phyloP scores from a whole-genome alignment of 2,113 vertebrate species.

The Patagioenas fasciata region DNA sequence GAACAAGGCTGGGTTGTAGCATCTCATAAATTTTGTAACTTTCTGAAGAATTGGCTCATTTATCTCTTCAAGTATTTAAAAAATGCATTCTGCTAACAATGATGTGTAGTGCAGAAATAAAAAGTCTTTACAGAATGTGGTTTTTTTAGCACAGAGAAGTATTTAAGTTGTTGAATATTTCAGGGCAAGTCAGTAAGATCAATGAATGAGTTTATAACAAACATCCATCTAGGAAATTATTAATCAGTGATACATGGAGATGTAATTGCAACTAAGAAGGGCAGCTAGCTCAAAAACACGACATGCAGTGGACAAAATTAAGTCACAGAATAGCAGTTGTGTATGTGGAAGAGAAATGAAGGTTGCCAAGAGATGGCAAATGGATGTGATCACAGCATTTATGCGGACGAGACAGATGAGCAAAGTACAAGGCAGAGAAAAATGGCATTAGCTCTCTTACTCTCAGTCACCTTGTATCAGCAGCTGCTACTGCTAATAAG shows the following conservation, averaged over 20 bases:
- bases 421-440: conserved; percentile 16
- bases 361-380: conserved; percentile 41
- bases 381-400: conserved; percentile 44
- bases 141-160: conserved; percentile 32
- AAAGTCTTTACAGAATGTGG: not conserved
- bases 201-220: conserved; percentile 58
- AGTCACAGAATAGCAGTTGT: not conserved
- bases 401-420: conserved; percentile 2
- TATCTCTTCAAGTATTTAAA: conserved; percentile 30
- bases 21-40: conserved; percentile 41
- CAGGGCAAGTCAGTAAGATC: conserved; percentile 43
- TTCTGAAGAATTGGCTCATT: conserved; percentile 48
- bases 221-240: conserved; percentile 53
- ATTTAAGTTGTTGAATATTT: conserved; percentile 59
- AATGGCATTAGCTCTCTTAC: not conserved
- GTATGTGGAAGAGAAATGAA: conserved; percentile 34
- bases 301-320: conserved; percentile 49
- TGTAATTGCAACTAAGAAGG: conserved; percentile 36
- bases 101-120: conserved; percentile 37
- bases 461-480: not conserved
- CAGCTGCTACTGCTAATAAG: not conserved
- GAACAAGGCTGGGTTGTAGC: conserved; percentile 5
- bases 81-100: conserved; percentile 32
- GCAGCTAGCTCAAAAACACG: conserved; percentile 37
- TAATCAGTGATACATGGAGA: conserved; percentile 10